phyloP scores from a whole-genome alignment of 2,797 vertebrate species.

The Lepus oiostolus region DNA sequence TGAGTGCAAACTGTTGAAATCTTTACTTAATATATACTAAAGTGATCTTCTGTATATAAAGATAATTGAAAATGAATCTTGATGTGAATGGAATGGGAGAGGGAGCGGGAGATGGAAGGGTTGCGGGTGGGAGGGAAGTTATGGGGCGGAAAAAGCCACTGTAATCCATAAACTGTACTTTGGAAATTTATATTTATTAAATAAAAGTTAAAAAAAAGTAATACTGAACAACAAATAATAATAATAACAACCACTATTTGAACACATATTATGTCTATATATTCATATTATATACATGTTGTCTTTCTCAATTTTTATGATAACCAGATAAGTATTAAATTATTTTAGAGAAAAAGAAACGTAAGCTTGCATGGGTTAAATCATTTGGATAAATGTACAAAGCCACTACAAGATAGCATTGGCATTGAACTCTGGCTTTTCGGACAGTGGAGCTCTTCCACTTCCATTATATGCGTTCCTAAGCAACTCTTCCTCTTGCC shows the following conservation, averaged over 20 bases:
- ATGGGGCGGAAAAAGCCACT: too few species aligned
- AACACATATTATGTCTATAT: neutral
- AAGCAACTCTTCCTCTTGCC: neutral
- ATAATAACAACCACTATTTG: conserved; percentile 40
- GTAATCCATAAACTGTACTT: too few species aligned
- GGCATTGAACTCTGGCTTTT: neutral
- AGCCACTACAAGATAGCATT: neutral
- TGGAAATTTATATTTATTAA: too few species aligned
- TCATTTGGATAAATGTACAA: conserved; percentile 9
- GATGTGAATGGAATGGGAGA: too few species aligned
- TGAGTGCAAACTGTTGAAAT: too few species aligned
- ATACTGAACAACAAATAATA: conserved; percentile 6
- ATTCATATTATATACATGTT: conserved; percentile 2
- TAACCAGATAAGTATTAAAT: neutral
- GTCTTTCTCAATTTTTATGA: conserved; percentile 41
- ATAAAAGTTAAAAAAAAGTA: neutral
- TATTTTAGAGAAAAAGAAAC: neutral
- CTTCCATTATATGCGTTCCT: neutral
- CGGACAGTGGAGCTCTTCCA: neutral
- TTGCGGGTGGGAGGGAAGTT: too few species aligned
- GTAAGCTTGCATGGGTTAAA: neutral
- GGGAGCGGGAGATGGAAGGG: too few species aligned
- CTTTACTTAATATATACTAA: too few species aligned
- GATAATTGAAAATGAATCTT: too few species aligned
- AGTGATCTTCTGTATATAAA: too few species aligned